Conservation (phyloP, 2,113 vertebrate genomes). For the Zonotrichia leucophrys region DNA sequence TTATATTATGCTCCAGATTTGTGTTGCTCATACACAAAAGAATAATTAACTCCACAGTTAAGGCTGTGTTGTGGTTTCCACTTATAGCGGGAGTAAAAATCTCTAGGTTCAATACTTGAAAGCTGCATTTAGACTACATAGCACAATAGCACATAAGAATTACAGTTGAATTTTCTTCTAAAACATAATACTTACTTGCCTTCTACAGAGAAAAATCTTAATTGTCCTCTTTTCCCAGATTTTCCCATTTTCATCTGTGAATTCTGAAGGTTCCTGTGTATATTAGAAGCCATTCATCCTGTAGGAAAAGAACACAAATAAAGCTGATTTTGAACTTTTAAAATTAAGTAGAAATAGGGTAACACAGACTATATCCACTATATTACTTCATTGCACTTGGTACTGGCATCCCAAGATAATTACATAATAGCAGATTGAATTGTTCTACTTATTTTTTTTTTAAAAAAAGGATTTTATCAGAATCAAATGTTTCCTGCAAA, state of each 20-base stretch:
- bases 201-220: neutral
- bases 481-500: neutral
- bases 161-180: neutral
- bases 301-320: neutral
- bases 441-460: neutral
- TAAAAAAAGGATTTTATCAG: neutral
- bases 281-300: neutral
- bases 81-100: neutral
- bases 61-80: neutral
- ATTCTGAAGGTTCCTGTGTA: neutral
- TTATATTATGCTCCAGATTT: neutral
- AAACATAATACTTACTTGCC: neutral
- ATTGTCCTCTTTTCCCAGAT: neutral
- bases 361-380: neutral
- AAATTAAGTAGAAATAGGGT: neutral
- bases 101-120: neutral
- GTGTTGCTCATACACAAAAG: neutral
- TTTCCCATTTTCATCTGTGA: neutral
- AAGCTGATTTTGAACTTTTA: neutral
- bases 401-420: neutral
- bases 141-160: neutral
- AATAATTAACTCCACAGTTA: neutral
- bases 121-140: neutral
- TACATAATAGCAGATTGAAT: neutral
- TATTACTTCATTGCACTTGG: neutral